Percentiles rank a stretch among this genome's conserved stretches.
These are phyloP conservation scores for Sula dactylatra DNA, from an alignment of 2,113 vertebrate species.

Conservation along the genomic window DNA sequence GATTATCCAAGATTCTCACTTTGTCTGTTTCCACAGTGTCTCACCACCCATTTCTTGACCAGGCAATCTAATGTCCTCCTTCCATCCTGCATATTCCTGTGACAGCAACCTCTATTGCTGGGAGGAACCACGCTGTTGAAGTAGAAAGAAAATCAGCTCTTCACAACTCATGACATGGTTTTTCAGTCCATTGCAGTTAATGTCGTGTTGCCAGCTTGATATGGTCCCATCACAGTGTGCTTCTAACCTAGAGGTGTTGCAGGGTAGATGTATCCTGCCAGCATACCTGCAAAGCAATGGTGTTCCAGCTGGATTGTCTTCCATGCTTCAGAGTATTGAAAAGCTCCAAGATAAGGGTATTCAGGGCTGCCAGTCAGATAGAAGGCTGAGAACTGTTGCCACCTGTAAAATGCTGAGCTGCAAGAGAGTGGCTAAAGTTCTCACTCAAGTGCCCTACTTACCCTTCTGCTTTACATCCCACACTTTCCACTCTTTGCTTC, in stretches of 20 bases:
- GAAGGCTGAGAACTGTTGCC: neutral
- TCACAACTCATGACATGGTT: neutral
- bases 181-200: neutral
- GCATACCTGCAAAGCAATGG: neutral
- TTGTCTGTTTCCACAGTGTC: neutral
- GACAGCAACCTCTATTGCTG: neutral
- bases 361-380: neutral
- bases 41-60: neutral
- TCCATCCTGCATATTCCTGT: neutral
- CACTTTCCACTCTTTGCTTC: neutral
- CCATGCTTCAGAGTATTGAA: neutral
- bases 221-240: accelerated
- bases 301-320: neutral
- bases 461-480: accelerated
- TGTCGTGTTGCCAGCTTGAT: neutral
- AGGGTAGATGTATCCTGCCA: neutral
- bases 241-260: neutral
- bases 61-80: neutral
- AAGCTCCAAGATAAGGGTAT: neutral
- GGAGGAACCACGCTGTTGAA: neutral
- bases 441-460: neutral
- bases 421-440: neutral
- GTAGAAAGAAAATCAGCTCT: neutral
- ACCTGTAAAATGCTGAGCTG: neutral
- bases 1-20: neutral